These are phyloP conservation scores for Monodelphis domestica DNA, from an alignment of 2,797 vertebrate species.

Conservation along the genomic window DNA sequence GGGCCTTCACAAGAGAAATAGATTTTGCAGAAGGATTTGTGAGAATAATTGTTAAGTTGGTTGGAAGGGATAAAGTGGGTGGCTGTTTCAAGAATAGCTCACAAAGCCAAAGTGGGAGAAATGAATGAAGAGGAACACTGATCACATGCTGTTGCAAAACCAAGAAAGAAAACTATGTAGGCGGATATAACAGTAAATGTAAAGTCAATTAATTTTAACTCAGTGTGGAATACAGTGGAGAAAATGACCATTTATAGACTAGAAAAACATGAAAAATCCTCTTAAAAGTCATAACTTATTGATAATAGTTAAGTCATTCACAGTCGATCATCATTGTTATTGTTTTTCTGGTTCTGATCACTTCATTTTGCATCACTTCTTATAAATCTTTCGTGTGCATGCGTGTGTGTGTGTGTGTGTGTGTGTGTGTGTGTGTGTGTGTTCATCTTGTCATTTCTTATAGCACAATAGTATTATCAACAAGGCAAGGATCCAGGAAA, in stretches of 20 bases:
- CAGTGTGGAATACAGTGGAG: conserved; percentile 6
- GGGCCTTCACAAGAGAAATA: not conserved
- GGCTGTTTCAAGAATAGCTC: conserved; percentile 62
- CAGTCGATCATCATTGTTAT: too few species aligned
- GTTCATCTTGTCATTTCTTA: too few species aligned
- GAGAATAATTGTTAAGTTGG: conserved; percentile 9
- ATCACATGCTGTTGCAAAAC: conserved; percentile 42
- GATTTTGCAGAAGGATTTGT: not conserved
- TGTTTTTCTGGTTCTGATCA: too few species aligned
- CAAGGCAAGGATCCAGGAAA: too few species aligned
- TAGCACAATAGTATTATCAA: too few species aligned
- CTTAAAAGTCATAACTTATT: too few species aligned
- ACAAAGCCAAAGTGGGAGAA: conserved; percentile 26
- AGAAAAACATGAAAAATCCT: not conserved
- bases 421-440: too few species aligned
- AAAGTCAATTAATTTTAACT: conserved; percentile 52
- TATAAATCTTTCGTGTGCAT: too few species aligned
- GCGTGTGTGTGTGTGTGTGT: too few species aligned
- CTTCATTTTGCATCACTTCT: too few species aligned
- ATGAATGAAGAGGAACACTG: conserved; percentile 46
- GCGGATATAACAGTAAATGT: conserved; percentile 31
- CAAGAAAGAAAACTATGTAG: conserved; percentile 43
- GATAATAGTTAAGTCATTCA: too few species aligned
- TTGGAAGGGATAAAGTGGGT: conserved; percentile 49
- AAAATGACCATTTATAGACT: conserved; percentile 25